Conservation (phyloP, 2,888 invertebrate species). For the Camponotus fellah region DNA sequence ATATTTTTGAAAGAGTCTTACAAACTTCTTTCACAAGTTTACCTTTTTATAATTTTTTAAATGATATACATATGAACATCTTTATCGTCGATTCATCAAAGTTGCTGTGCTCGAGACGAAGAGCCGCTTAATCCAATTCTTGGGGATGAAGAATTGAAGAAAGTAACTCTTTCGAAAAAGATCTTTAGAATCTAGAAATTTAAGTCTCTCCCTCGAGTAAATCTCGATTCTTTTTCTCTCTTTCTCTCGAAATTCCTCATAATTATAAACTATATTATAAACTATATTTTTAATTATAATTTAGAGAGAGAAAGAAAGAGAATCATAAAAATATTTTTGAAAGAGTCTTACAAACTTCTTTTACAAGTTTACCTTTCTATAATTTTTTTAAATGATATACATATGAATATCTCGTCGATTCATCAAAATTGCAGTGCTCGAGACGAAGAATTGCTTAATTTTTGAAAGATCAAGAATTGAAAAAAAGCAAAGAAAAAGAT, state of each 20-base stretch:
- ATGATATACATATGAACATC: constrained; percentile 50
- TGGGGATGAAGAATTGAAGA: background rate
- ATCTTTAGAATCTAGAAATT: background rate
- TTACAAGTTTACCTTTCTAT: background rate
- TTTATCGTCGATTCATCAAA: constrained; percentile 39
- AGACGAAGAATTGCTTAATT: constrained; percentile 21
- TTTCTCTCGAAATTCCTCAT: background rate
- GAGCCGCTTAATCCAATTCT: background rate
- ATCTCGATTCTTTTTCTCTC: background rate
- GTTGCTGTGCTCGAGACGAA: constrained; percentile 33
- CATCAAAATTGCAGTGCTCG: constrained; percentile 9
- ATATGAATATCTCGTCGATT: constrained; percentile 56
- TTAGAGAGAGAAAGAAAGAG: too few species aligned
- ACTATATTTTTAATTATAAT: background rate
- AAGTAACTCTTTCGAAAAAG: background rate
- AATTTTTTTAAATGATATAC: constrained; percentile 57
- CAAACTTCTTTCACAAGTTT: background rate
- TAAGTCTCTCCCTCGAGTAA: background rate
- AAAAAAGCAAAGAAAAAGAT: background rate
- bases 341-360: background rate
- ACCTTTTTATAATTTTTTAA: constrained; percentile 47
- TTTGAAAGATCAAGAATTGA: background rate
- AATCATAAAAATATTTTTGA: background rate
- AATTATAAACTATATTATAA: background rate
- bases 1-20: background rate